Evolutionary conservation across 2,797 vertebrate genomes (phyloP).

Genomic region (Alca torda): DNA sequence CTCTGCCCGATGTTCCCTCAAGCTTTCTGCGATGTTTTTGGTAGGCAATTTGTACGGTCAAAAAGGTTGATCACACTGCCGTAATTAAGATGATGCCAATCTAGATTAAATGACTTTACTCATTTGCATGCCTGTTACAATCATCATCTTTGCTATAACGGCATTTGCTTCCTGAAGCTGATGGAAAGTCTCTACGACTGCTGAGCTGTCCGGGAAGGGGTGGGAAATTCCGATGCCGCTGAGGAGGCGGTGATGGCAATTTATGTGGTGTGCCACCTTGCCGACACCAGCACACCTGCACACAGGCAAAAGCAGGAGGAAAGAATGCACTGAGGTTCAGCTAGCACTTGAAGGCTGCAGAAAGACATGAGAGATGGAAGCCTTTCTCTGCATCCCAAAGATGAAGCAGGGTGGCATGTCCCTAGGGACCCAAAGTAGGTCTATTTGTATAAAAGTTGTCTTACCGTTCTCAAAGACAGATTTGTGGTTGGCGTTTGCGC

Average conservation of each 20-base stretch:
- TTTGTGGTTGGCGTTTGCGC: background rate
- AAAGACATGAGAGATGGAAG: rapidly evolving
- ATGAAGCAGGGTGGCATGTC: background rate
- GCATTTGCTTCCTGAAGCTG: background rate
- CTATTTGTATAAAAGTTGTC: background rate
- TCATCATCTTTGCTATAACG: background rate
- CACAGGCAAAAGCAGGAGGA: background rate
- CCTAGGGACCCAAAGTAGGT: background rate
- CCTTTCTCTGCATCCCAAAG: background rate
- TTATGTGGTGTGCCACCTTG: rapidly evolving
- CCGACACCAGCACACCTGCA: background rate
- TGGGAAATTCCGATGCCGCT: background rate
- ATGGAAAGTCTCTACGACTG: background rate
- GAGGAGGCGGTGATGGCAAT: rapidly evolving
- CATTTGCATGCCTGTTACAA: background rate
- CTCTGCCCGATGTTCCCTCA: background rate
- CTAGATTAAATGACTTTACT: background rate
- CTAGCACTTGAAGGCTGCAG: background rate
- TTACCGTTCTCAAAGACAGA: background rate
- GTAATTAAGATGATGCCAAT: background rate
- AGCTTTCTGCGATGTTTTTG: background rate
- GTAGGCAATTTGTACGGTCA: background rate
- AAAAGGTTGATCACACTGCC: background rate
- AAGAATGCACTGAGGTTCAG: background rate
- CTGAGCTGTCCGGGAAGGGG: background rate